Evolutionary conservation across 2,888 invertebrate species (phyloP), one percentile per base, ranked within the genome.

Genomic region (Amblyjoppa fuscipennis): DNA sequence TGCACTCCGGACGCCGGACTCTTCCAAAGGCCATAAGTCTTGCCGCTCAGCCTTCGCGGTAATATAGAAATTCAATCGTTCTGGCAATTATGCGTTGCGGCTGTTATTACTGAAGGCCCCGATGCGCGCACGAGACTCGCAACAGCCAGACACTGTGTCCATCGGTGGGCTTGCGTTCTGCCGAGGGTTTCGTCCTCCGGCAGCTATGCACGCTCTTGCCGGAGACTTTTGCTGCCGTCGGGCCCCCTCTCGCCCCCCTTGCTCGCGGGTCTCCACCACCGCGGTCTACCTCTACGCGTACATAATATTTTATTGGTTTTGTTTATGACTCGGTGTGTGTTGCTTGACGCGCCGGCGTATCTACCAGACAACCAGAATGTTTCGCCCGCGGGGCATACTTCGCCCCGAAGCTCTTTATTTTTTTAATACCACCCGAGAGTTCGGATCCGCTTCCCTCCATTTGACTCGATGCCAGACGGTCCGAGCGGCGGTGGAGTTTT

Each of bases 1-100:
- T 6, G 76, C 49, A 28, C 76, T 28, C 28, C 73, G 41, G 77
- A 77, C 71, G 56, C 74, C 59, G 66, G 41, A 68, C 68, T 77
- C 77, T 25, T 41, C 41, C 78, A 77, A 73, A 70, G 68, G 86
- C 82, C 83, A 88, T 90, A 89, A 88, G 85, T 90, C 89, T 91
- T 88, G 69, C 85, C 84, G 87, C 84, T 85, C 88, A 73, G 84
- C 81, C 90, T 90, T 91, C 91, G 90, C 89, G 91, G 92, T 93
- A 93, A 92, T 93, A 93, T 91, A 93, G 93, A 93, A 93, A 93
- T 93, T 93, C 93, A 93, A 93, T 93, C 93, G 93, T 91, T 92
- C 92, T 90, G 90, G 93, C 92, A 93, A 93, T 93, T 93, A 93
- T 92, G 91, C 91, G 91, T 90, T 89, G 91, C 90, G 92, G 92